Evolutionary conservation across 2,113 vertebrate species (phyloP), one percentile per base, ranked within the genome.

Genomic region (Tricholaema leucomelas): DNA sequence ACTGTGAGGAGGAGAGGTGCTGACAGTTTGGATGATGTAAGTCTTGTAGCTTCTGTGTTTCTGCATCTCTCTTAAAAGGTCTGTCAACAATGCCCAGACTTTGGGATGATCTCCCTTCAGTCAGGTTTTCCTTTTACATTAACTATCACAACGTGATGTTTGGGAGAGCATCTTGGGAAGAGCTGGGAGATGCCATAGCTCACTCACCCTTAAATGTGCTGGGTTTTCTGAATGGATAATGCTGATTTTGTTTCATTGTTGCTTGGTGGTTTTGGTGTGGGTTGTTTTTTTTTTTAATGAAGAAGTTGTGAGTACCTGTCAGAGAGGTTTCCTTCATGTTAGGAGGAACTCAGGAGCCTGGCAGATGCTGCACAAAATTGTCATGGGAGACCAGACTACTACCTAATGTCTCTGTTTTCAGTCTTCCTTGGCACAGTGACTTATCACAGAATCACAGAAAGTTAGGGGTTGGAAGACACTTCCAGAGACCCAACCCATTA

Each of bases 21-120:
- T 94, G 94, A 91, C 93, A 94, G 93, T 89, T 92, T 67, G 56
- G 71, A 40, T 91, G 88, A 89, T 82, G 30, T 2, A 70, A 86
- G 78, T 87, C 86, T 85, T 81, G 92, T 91, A 89, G 60, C 67
- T 94, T 75, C 92, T 82, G 56, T 93, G 64, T 85, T 85, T 42
- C 69, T 63, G 56, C 58, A n/a, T 71, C 82, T 89, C 81, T 82
- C 44, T 91, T 75, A 85, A 85, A 95, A 76, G 84, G 67, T 89
- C 84, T 95, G 67, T 93, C 91, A 91, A 25, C n/a, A 36, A 67
- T 67, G 35, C 72, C 78, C 30, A 82, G 87, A 85, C 60, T 87
- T 87, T 70, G 64, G 56, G 71, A 82, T 71, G 21, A 59, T 81
- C 91, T 91, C 84, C 67, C 56, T 93, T 91, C 78, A 66, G 46